A percentile compares a stretch with the other conserved stretches of the same genome.
Evolutionary conservation across 35 echinoderm and acorn worm genomes (phyloP).

Genomic region (Lytechinus pictus): DNA sequence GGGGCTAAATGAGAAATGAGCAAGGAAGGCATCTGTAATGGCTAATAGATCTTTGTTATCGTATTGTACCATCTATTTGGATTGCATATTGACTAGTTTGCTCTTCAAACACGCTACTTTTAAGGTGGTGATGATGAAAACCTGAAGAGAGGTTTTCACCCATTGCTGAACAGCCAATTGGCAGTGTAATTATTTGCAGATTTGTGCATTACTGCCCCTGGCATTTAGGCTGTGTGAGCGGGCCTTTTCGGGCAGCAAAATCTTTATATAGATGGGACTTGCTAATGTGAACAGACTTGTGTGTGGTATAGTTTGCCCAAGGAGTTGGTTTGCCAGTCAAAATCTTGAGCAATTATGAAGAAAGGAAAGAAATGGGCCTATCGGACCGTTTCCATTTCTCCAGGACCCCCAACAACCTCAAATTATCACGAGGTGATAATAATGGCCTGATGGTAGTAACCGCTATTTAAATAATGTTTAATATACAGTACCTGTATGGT

Average conservation of each 20-base stretch:
- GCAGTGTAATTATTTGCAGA: constrained; percentile 18
- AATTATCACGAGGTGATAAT: not conserved
- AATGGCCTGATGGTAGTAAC: too few species aligned
- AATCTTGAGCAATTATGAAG: too few species aligned
- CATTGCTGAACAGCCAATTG: not conserved
- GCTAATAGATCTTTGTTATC: not conserved
- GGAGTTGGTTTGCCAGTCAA: too few species aligned
- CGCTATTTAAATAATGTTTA: too few species aligned
- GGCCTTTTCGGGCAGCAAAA: not conserved
- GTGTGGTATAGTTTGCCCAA: too few species aligned
- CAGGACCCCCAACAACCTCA: not conserved
- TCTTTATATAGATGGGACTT: too few species aligned
- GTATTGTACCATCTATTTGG: constrained; percentile 19
- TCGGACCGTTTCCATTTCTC: not conserved
- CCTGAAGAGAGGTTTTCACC: not conserved
- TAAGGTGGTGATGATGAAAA: not conserved
- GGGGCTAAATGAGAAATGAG: not conserved
- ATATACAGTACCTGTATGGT: too few species aligned
- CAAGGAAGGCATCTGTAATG: constrained; percentile 3
- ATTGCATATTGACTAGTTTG: constrained; percentile 22
- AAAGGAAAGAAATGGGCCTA: too few species aligned
- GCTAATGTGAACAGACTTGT: too few species aligned
- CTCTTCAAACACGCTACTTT: not conserved
- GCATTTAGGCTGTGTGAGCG: not conserved
- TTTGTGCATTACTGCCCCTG: not conserved